Evolutionary conservation across 37 sponge, comb jelly and placozoan genomes (phyloP).

Genomic region (Ianthella basta): DNA sequence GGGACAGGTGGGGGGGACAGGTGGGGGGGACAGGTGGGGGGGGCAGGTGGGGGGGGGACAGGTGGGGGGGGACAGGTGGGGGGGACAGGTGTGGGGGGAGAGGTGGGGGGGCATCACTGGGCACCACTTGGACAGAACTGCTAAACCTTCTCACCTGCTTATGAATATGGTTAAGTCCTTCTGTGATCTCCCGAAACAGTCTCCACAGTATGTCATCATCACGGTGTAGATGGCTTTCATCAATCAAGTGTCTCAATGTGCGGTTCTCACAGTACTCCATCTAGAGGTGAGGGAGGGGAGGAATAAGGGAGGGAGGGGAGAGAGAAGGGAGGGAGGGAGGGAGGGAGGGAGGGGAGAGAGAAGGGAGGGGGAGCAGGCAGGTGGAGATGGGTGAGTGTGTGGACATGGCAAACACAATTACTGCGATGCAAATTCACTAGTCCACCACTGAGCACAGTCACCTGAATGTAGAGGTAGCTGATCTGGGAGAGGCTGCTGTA

Average conservation of each 20-base stretch:
- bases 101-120: too few species aligned
- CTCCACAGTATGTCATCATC: slow-evolving; percentile 69
- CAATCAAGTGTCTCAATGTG: slow-evolving; percentile 87
- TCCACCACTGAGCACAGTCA: neutral
- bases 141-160: slow-evolving; percentile 51
- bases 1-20: too few species aligned
- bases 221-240: slow-evolving; percentile 62
- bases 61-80: too few species aligned
- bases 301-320: neutral
- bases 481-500: neutral
- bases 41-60: too few species aligned
- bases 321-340: neutral
- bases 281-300: slow-evolving; percentile 31
- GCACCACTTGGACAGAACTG: too few species aligned
- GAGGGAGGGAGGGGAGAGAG: slow-evolving; percentile 13
- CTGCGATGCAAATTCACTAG: neutral
- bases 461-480: slow-evolving; percentile 31
- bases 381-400: neutral
- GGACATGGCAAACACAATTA: neutral
- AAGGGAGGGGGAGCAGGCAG: neutral
- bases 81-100: too few species aligned
- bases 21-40: too few species aligned
- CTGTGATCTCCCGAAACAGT: slow-evolving; percentile 90
- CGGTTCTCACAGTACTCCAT: slow-evolving; percentile 99
- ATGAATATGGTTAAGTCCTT: slow-evolving; percentile 95